These are phyloP conservation scores for Girardinus metallicus DNA, from an alignment of 2,797 vertebrate genomes.

Conservation along the genomic window DNA sequence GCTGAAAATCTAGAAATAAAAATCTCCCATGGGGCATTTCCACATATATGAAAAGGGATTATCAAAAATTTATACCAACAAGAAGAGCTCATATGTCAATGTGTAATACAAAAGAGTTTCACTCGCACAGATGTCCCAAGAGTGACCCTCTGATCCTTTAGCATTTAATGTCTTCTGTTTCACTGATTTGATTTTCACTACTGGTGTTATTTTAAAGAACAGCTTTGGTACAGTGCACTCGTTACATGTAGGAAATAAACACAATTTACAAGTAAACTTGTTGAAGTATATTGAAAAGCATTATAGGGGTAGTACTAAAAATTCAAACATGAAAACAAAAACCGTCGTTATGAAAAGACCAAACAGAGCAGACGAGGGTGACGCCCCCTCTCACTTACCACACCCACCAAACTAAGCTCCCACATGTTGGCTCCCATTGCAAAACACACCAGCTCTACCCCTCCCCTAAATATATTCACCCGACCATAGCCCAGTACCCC, in stretches of 20 bases:
- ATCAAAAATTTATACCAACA: background rate
- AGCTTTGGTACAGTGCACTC: background rate
- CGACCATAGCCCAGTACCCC: constrained; percentile 1
- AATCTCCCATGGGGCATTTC: background rate
- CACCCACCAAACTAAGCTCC: constrained; percentile 9
- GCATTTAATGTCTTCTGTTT: background rate
- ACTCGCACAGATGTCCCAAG: background rate
- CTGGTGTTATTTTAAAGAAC: background rate
- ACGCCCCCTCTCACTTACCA: constrained; percentile 10
- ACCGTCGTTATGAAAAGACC: background rate
- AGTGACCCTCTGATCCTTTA: background rate
- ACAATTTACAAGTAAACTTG: background rate
- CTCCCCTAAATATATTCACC: background rate
- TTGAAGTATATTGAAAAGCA: background rate
- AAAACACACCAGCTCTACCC: constrained; percentile 6
- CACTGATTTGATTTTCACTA: background rate
- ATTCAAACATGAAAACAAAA: background rate
- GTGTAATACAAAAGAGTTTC: background rate
- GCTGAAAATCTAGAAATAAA: background rate
- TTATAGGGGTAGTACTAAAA: background rate
- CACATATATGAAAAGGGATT: background rate
- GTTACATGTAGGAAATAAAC: background rate
- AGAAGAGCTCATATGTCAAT: background rate
- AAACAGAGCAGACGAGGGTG: constrained; percentile 5
- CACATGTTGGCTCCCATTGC: constrained; percentile 5